These are phyloP conservation scores for Notolabrus celidotus DNA, from an alignment of 2,797 vertebrate genomes.

Conservation along the genomic window DNA sequence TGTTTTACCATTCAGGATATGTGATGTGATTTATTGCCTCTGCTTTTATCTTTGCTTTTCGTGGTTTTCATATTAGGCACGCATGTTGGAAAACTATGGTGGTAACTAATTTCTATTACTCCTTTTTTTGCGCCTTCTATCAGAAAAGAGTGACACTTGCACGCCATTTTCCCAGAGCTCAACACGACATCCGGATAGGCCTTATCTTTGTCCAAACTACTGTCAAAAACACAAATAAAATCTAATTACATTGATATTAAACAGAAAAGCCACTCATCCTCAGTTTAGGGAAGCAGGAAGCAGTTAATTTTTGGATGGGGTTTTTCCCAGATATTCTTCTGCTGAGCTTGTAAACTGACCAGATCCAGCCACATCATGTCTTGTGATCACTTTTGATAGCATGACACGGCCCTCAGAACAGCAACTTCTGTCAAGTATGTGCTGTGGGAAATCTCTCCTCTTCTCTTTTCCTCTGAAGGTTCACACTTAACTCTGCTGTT, in stretches of 20 bases:
- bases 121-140: neutral
- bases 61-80: conserved; percentile 28
- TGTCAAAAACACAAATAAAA: neutral
- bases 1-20: conserved; percentile 39
- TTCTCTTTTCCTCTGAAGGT: neutral
- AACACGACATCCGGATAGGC: neutral
- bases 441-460: neutral
- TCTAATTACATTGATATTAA: neutral
- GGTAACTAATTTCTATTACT: neutral
- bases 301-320: neutral
- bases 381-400: conserved; percentile 16
- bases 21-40: conserved; percentile 45
- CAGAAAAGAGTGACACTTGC: neutral
- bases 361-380: conserved; percentile 2
- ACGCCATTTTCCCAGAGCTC: neutral
- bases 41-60: conserved; percentile 42
- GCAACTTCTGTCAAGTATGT: neutral
- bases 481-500: neutral
- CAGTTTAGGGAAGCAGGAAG: conserved; percentile 6
- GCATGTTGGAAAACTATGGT: conserved; percentile 12
- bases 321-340: conserved; percentile 26
- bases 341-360: conserved; percentile 2
- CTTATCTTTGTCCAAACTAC: neutral
- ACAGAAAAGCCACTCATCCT: neutral
- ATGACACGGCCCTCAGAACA: neutral